These are phyloP conservation scores for Pammene fasciana DNA, from an alignment of 2,888 invertebrate species.

Conservation along the genomic window DNA sequence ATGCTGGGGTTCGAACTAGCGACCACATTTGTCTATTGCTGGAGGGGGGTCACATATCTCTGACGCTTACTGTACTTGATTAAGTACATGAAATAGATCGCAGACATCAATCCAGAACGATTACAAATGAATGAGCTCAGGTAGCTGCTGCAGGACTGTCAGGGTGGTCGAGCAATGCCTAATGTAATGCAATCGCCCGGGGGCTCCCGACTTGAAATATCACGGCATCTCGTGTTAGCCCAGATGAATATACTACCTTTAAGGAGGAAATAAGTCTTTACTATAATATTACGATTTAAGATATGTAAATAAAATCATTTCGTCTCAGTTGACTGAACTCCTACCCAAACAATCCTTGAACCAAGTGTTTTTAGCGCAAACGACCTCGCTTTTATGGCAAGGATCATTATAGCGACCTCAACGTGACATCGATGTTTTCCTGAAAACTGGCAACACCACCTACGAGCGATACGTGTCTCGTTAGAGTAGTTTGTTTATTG, in stretches of 20 bases:
- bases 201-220: constrained; percentile 76
- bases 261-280: constrained; percentile 29
- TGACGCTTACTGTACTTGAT: too few relatives aligned
- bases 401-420: constrained; percentile 65
- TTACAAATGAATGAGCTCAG: constrained; percentile 35
- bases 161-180: constrained; percentile 67
- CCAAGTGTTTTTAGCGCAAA: constrained; percentile 44
- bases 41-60: too few relatives aligned
- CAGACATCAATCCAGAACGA: constrained; percentile 31
- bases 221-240: constrained; percentile 65
- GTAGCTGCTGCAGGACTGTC: constrained; percentile 52
- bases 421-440: constrained; percentile 67
- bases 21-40: too few relatives aligned
- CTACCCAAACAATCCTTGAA: constrained; percentile 34
- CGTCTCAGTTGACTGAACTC: constrained; percentile 34
- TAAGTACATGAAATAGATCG: constrained; percentile 23
- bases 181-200: constrained; percentile 70
- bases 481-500: constrained; percentile 62
- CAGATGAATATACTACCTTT: constrained; percentile 58
- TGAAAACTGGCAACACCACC: constrained; percentile 64
- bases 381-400: constrained; percentile 54
- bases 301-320: constrained; percentile 2
- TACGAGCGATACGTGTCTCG: constrained; percentile 69
- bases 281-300: constrained; percentile 6
- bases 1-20: too few relatives aligned